phyloP scores from a whole-genome alignment of 2,113 vertebrate genomes.

The Ibidorhyncha struthersii region DNA sequence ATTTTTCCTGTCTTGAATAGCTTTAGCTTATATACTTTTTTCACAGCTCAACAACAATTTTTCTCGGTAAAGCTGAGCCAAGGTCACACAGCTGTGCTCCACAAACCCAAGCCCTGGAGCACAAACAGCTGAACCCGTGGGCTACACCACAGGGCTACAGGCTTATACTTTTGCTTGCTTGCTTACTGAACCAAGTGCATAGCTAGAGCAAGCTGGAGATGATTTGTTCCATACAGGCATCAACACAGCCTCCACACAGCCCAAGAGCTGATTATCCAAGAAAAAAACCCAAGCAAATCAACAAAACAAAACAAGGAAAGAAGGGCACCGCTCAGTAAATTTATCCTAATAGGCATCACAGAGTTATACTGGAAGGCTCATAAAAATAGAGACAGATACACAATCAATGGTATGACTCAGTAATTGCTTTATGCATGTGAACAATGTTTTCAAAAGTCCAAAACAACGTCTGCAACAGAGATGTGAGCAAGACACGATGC shows the following conservation, averaged over 20 bases:
- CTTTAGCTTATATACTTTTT: background rate
- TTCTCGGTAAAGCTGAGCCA: background rate
- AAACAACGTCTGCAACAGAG: slow-evolving; percentile 39
- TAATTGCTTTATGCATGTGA: slow-evolving; percentile 41
- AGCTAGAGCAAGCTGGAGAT: background rate
- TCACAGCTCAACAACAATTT: background rate
- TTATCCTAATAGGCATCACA: slow-evolving; percentile 29
- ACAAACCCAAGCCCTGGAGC: background rate
- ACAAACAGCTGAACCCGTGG: slow-evolving; percentile 4
- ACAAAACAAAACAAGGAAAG: background rate
- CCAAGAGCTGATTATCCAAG: background rate
- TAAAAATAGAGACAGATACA: slow-evolving; percentile 20
- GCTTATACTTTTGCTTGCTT: background rate
- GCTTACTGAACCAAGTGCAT: background rate
- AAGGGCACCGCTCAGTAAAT: slow-evolving; percentile 3
- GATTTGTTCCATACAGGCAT: background rate
- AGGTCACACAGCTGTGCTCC: slow-evolving; percentile 39
- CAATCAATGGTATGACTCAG: slow-evolving; percentile 27
- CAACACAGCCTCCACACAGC: background rate
- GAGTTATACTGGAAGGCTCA: background rate
- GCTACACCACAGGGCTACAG: background rate
- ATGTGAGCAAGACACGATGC: background rate
- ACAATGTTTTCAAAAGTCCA: slow-evolving; percentile 21
- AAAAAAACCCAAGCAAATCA: background rate
- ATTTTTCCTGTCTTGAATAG: background rate